Percentiles rank a stretch among this genome's conserved stretches.
Conservation (phyloP, 2,113 vertebrate species). For the Pituophis catenifer region DNA sequence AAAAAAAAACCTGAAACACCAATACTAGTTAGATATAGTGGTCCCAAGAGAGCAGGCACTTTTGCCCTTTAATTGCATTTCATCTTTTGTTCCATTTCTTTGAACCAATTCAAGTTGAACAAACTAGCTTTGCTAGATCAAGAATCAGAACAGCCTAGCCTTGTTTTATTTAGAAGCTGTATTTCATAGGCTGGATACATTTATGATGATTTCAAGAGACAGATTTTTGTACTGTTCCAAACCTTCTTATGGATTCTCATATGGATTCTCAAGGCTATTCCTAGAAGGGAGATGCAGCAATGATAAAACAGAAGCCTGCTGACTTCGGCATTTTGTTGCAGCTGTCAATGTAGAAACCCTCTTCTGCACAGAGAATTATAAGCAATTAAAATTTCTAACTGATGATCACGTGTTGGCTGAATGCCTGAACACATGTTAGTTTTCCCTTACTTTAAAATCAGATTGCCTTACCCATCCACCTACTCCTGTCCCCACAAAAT, state of each 20-base stretch:
- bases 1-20: conserved; percentile 27
- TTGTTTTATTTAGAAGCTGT: conserved; percentile 42
- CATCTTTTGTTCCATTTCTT: conserved; percentile 33
- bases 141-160: background rate
- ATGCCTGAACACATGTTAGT: background rate
- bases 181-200: background rate
- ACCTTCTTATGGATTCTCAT: background rate
- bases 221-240: background rate
- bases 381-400: conserved; percentile 29
- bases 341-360: background rate
- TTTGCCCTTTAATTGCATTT: conserved; percentile 32
- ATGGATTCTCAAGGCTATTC: background rate
- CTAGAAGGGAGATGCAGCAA: background rate
- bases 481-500: background rate
- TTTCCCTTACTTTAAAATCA: conserved; percentile 4
- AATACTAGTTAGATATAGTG: conserved; percentile 13
- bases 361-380: conserved; percentile 17
- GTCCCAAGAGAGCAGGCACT: background rate
- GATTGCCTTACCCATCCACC: background rate
- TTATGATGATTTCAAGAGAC: background rate
- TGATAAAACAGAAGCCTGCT: background rate
- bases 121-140: background rate
- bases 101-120: conserved; percentile 30
- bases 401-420: background rate
- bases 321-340: background rate